phyloP scores from a whole-genome alignment of 2,888 invertebrate species.

The Diogma glabrata region DNA sequence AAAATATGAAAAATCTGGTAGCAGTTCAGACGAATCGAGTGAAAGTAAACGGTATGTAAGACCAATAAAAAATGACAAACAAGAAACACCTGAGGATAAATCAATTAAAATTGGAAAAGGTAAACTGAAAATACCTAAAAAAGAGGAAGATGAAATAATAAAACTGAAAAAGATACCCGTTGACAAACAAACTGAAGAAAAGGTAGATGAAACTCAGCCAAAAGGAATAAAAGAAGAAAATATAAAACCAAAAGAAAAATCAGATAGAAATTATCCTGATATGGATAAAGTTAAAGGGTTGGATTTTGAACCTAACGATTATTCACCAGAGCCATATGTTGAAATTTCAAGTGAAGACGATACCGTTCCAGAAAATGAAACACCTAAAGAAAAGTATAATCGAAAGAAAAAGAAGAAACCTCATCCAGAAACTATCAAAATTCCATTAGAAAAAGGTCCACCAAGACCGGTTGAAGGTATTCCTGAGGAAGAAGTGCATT shows the following conservation, averaged over 20 bases:
- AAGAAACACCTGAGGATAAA: constrained; percentile 27
- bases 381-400: constrained; percentile 25
- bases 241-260: constrained; percentile 32
- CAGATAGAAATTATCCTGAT: constrained; percentile 25
- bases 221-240: too few species aligned
- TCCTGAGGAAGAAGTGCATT: constrained; percentile 31
- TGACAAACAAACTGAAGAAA: constrained; percentile 32
- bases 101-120: constrained; percentile 41
- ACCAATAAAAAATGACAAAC: constrained; percentile 26
- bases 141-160: constrained; percentile 37
- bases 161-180: constrained; percentile 42
- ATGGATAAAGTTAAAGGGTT: constrained; percentile 33
- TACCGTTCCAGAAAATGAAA: constrained; percentile 25
- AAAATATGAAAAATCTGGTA: constrained; percentile 25
- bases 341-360: constrained; percentile 1
- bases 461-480: constrained; percentile 29
- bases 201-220: too few species aligned
- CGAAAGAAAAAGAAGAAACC: constrained; percentile 34
- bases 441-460: constrained; percentile 36
- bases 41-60: constrained; percentile 31
- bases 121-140: constrained; percentile 36
- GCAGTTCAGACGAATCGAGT: constrained; percentile 24
- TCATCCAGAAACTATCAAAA: constrained; percentile 36
- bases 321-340: too few species aligned
- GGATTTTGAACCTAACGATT: constrained; percentile 30